Evolutionary conservation across 2,113 vertebrate genomes (phyloP).

Genomic region (Platysternon megacephalum): DNA sequence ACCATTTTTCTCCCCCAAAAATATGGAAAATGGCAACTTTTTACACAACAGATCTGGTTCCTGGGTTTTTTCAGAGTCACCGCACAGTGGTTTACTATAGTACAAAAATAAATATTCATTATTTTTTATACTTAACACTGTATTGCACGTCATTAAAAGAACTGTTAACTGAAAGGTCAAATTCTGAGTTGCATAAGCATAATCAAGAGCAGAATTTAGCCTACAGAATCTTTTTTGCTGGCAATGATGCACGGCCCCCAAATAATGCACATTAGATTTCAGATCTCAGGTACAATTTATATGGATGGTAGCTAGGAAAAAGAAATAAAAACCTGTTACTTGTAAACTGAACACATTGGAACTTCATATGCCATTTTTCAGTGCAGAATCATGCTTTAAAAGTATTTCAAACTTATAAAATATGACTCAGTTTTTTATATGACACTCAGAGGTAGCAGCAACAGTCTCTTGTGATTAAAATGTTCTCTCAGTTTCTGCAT

Average conservation of each 20-base stretch:
- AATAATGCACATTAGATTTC: not conserved
- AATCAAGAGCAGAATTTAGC: not conserved
- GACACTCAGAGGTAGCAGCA: not conserved
- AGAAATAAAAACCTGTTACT: not conserved
- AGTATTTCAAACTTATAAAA: not conserved
- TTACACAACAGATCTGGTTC: not conserved
- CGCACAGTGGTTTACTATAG: not conserved
- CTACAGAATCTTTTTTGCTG: not conserved
- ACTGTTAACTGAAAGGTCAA: not conserved
- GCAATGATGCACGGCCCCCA: not conserved
- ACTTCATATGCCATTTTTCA: not conserved
- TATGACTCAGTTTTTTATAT: not conserved
- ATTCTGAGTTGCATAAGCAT: not conserved
- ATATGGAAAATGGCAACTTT: not conserved
- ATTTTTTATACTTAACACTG: not conserved
- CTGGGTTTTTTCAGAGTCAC: not conserved
- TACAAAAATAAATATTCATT: not conserved
- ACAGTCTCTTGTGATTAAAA: not conserved
- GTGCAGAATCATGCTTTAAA: not conserved
- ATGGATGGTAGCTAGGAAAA: not conserved
- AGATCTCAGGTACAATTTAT: not conserved
- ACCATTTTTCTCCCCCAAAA: not conserved
- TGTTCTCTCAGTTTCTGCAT: not conserved
- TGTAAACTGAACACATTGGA: not conserved
- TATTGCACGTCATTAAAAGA: not conserved